phyloP scores from a whole-genome alignment of 2,113 vertebrate species.

The Solenodon paradoxus region DNA sequence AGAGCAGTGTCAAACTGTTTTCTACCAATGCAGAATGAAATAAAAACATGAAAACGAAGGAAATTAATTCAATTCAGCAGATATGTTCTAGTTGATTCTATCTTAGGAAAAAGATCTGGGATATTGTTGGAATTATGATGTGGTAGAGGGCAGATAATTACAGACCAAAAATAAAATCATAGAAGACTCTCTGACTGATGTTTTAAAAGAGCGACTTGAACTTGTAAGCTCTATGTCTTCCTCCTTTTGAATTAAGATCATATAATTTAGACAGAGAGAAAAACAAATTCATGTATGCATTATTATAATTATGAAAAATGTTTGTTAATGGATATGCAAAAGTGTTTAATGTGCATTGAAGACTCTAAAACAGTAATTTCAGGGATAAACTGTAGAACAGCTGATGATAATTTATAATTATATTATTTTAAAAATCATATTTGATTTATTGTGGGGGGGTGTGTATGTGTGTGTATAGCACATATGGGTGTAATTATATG shows the following conservation, averaged over 20 bases:
- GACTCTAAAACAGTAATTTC: background rate
- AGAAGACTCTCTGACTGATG: background rate
- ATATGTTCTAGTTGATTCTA: background rate
- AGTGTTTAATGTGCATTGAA: background rate
- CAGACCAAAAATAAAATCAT: background rate
- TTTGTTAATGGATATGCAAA: background rate
- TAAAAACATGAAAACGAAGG: background rate
- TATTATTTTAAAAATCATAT: too few species aligned
- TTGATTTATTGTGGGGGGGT: too few species aligned
- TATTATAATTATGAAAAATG: background rate
- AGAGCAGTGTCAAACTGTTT: background rate
- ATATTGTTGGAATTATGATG: background rate
- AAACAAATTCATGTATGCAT: background rate
- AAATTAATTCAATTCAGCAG: background rate
- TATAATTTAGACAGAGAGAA: background rate
- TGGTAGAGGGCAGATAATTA: background rate
- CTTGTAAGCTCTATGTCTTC: background rate
- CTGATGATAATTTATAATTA: background rate
- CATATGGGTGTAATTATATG: too few species aligned
- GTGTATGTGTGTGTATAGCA: too few species aligned
- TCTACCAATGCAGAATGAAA: background rate
- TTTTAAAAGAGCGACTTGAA: background rate
- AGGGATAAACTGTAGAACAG: background rate
- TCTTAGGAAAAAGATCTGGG: background rate
- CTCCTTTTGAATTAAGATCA: background rate